phyloP scores from a whole-genome alignment of 92 coral and sea anemone species.

The Parazoanthus darwini region DNA sequence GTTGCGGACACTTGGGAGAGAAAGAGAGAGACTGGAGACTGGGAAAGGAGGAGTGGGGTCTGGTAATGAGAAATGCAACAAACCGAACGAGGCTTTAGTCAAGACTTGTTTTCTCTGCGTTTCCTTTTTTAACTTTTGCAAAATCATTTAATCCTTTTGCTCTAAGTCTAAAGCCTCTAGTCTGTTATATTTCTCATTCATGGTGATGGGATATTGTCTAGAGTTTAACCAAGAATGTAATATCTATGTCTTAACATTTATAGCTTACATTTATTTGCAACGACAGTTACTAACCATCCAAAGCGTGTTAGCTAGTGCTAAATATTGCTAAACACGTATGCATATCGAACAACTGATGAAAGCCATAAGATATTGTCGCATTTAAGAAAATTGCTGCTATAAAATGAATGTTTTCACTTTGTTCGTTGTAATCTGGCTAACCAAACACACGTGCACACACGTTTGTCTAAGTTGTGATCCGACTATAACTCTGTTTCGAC shows the following conservation, averaged over 20 bases:
- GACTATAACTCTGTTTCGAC: no score
- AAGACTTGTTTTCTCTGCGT: neutral
- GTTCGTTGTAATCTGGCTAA: no score
- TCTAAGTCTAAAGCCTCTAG: conserved; percentile 29
- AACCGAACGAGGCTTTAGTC: conserved; percentile 38
- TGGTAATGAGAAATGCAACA: conserved; percentile 9
- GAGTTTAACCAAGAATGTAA: neutral
- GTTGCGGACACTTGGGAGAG: neutral
- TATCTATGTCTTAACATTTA: neutral
- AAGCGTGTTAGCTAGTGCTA: neutral
- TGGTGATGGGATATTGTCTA: neutral
- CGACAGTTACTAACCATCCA: neutral
- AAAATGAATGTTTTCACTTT: no score
- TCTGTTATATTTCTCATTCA: conserved; percentile 33
- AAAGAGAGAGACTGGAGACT: conserved; percentile 8
- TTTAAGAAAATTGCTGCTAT: no score
- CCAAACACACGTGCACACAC: no score
- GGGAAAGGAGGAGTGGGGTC: neutral
- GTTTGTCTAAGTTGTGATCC: no score
- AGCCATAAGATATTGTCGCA: neutral
- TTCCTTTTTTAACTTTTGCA: no score
- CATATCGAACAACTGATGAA: neutral
- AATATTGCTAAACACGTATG: no score
- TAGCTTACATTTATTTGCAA: neutral
- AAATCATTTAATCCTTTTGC: neutral